Evolutionary conservation across 2,797 vertebrate species (phyloP), one percentile per base, ranked within the genome.

Genomic region (Megaceryle alcyon): DNA sequence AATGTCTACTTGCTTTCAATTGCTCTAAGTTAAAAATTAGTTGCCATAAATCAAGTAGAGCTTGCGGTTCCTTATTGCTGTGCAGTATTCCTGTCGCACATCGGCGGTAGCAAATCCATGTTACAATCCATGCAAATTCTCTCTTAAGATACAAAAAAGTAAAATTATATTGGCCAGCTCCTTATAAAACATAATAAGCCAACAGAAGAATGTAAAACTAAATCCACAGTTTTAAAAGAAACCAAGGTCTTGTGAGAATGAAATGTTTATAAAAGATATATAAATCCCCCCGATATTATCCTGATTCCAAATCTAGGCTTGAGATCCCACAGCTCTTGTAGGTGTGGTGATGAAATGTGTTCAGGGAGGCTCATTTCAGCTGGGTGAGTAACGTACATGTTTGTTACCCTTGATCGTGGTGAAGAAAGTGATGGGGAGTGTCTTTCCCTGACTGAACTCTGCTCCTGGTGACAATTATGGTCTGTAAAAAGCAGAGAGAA

Each of bases 341-440:
- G 91, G 69, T 83, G 88, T 94, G 65, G 79, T 61, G 82, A 46
- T 83, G 81, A 94, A 90, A 83, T 68, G n/a, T 92, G 51, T 10
- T 73, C 78, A 59, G 71, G 31, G 78, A 93, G 68, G 35, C 41
- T 89, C 23, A 21, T 75, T 95, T 90, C 79, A 71, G 44, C 41
- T 51, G 46, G 22, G 29, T 95, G 94, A 96, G 79, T 92, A 92
- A 95, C 59, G 49, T 75, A 77, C 89, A 33, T 1, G 0, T 90
- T 80, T 48, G 51, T 82, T 97, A 75, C 72, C 61, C 84, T 95
- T 89, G 86, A 77, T 93, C 75, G 12, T 0, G 0, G 65, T 75
- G 82, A 85, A 37, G 41, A 88, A 88, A 82, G 75, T 66, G 18
- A 6, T 33, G 46, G 51, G 79, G 76, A 87, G 64, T 57, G 86